phyloP scores from a whole-genome alignment of 2,113 vertebrate species.

The Crotalus tigris region DNA sequence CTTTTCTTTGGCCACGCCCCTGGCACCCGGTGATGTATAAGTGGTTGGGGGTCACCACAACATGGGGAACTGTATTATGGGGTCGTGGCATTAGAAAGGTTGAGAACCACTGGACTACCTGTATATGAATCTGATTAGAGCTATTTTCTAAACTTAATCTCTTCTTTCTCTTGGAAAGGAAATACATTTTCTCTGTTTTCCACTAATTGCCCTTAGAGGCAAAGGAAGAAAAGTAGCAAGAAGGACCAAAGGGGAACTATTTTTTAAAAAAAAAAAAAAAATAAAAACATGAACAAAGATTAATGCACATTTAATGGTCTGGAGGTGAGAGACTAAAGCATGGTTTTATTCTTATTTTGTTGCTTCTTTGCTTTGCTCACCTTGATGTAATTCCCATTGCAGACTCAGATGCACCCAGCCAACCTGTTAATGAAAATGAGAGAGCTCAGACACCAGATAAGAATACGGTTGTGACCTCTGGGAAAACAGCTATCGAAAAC shows the following conservation, averaged over 20 bases:
- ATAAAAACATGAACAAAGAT: background rate
- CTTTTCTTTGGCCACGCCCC: too few relatives aligned
- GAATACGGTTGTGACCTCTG: constrained; percentile 61
- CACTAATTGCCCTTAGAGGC: background rate
- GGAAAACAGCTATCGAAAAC: constrained; percentile 59
- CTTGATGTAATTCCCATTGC: constrained; percentile 45
- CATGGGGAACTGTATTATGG: too few relatives aligned
- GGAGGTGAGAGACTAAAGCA: constrained; percentile 44
- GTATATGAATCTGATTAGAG: background rate
- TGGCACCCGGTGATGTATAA: too few relatives aligned
- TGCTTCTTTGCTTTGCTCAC: background rate
- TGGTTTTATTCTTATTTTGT: constrained; percentile 20
- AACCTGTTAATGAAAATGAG: constrained; percentile 71
- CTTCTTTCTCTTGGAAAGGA: background rate
- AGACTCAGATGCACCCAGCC: constrained; percentile 63
- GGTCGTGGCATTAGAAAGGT: too few relatives aligned
- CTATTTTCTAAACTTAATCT: background rate
- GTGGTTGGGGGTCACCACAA: too few relatives aligned
- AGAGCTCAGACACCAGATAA: constrained; percentile 61
- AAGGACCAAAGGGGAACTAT: background rate
- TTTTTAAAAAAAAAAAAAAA: background rate
- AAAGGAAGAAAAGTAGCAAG: background rate
- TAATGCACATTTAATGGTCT: constrained; percentile 31
- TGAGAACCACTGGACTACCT: background rate
- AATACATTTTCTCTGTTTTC: background rate